Evolutionary conservation across 2,888 invertebrate species (phyloP), one percentile per base, ranked within the genome.

Genomic region (Tridacna crocea): DNA sequence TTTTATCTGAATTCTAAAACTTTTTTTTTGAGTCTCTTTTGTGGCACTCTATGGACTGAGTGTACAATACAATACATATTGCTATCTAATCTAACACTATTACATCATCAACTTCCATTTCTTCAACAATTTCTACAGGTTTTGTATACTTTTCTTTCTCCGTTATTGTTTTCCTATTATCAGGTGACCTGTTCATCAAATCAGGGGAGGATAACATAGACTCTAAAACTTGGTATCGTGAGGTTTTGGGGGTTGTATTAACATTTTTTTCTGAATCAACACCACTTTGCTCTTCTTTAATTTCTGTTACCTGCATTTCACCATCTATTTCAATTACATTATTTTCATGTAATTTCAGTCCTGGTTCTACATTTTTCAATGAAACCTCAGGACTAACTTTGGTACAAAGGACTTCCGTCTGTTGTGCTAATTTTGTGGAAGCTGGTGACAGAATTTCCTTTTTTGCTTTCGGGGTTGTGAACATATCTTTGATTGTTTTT

Each of bases 401-500:
- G 22, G n/a, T 70, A 26, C 51, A 51, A n/a, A 70, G 22, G 22
- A 24, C 70, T 51, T 70, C 51, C 47, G 51, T 70, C 51, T 70
- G 70, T 51, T 27, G 22, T 6, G 70, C 51, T 22, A 70, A 22
- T 19, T 74, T 61, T 0, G 61, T 15, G 0, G 61, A 36, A n/a
- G 61, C 15, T 22, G 73, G 58, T 19, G 55, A 58, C 10, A 58
- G 19, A 2, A 75, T 65, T n/a, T 27, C 48, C 58, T 70, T 74
- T 36, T 74, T 55, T 19, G 48, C 17, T 74, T 66, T 79, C 8
- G 74, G 65, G 26, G 72, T 63, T 36, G 82, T 77, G 66, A 86
- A 83, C 76, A 86, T 79, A 60, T 82, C 83, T 46, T 74, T 86
- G 15, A 86, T 86, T n/a, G 72, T 77, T 47, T 75, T 79, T 72